Conservation (phyloP, 2,113 vertebrate species). For the Microtus oregoni region DNA sequence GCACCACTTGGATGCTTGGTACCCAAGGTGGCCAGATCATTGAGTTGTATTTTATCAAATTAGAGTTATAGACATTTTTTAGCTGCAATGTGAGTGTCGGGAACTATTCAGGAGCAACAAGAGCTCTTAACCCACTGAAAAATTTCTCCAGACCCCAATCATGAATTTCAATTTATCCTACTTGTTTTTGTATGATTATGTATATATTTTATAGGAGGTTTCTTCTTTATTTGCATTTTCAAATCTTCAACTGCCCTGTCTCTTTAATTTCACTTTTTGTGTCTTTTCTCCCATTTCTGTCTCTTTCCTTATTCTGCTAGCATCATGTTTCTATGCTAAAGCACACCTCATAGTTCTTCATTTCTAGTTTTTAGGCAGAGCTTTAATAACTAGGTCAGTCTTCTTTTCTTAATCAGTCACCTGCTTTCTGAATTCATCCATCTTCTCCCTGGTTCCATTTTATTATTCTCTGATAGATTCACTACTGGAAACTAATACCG, state of each 20-base stretch:
- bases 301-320: neutral
- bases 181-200: neutral
- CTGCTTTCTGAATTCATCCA: neutral
- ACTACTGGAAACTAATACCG: neutral
- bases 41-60: neutral
- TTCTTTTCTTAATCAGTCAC: neutral
- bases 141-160: neutral
- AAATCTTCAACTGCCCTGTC: neutral
- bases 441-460: neutral
- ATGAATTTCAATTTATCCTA: constrained; percentile 27
- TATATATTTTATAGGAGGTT: neutral
- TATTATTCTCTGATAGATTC: constrained; percentile 40
- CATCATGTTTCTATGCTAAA: constrained; percentile 17
- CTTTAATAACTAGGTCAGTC: neutral
- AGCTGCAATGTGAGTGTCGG: neutral
- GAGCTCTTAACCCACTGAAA: neutral
- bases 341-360: neutral
- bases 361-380: constrained; percentile 22
- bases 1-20: neutral
- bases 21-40: neutral
- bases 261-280: constrained; percentile 31
- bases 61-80: neutral
- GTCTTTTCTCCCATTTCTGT: neutral
- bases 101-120: neutral
- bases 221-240: neutral